Conservation (phyloP, 2,113 vertebrate species). For the Siniperca knerii region DNA sequence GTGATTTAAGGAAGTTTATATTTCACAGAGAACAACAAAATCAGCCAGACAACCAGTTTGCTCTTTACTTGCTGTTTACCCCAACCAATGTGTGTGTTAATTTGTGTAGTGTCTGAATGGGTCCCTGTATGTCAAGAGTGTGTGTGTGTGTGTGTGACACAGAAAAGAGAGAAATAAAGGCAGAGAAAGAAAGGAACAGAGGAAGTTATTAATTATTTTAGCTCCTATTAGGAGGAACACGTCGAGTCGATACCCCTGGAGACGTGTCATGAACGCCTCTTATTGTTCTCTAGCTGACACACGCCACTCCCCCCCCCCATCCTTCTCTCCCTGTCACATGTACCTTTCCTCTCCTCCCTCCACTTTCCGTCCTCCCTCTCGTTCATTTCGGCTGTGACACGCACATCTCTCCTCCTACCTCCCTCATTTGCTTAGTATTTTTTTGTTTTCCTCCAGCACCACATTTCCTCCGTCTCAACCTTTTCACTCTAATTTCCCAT, state of each 20-base stretch:
- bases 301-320: conserved; percentile 26
- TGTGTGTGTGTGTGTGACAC: not conserved
- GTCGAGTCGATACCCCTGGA: conserved; percentile 66
- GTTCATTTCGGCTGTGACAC: conserved; percentile 47
- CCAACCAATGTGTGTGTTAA: not conserved
- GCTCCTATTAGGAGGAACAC: conserved; percentile 71
- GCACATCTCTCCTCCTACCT: conserved; percentile 48
- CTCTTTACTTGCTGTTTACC: conserved; percentile 17
- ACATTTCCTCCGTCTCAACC: conserved; percentile 29
- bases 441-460: conserved; percentile 5
- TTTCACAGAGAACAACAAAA: not conserved
- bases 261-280: conserved; percentile 77
- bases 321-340: conserved; percentile 63
- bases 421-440: conserved; percentile 27
- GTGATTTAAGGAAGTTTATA: conserved; percentile 7
- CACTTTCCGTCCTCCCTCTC: conserved; percentile 26
- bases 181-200: conserved; percentile 26
- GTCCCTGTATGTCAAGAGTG: not conserved
- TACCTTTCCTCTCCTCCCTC: conserved; percentile 39
- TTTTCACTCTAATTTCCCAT: conserved; percentile 39
- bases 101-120: conserved; percentile 7
- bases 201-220: conserved; percentile 77
- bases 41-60: conserved; percentile 8
- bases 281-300: conserved; percentile 78
- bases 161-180: conserved; percentile 2